Base-by-base conservation (phyloP, 2,888 invertebrate species). In the Epiblema foenella region DNA sequence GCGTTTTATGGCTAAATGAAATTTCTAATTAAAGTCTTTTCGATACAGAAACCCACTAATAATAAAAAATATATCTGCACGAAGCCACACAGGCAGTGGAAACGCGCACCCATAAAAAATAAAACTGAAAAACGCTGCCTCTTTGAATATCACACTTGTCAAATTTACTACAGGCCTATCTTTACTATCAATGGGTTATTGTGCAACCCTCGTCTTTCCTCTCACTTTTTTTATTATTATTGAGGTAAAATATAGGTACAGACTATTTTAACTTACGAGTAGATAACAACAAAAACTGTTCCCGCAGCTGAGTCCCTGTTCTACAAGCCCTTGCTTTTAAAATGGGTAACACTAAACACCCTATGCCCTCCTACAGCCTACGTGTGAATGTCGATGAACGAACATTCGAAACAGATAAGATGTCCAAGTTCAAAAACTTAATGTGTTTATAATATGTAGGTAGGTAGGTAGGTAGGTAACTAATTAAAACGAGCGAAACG, bases 131-230 rank as follows among this genome's bases (percentile, higher is more conserved):
- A 78, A 77, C 71, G 75, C 78, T 78, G 72, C 74, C 80, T 79
- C 81, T 88, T 83, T 88, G 87, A 87, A 87, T 89, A 88, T 83
- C 84, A 74, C 79, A 75, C 84, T 81, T 85, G 85, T 88, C 86
- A 86, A 88, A 83, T 88, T 85, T 86, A 84, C 81, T 83, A 79
- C 81, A 79, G 85, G 86, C 82, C 77, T 79, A 82, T 85, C 83
- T 78, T 71, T 78, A 76, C 79, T 85, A 84, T 81, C 83, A 78
- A 46, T 68, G 80, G 77, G 75, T 80, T 72, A 66, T 72, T 77
- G 75, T 76, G 80, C 77, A 82, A 84, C 85, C 84, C 83, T 76
- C 82, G 81, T 81, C 81, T 77, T 77, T 81, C 78, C 74, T 72
- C 76, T 75, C 77, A 64, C 64, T 64, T 64, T 64, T 75, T 77